These are phyloP conservation scores for Synanthedon vespiformis DNA, from an alignment of 2,888 invertebrate species.

Conservation along the genomic window DNA sequence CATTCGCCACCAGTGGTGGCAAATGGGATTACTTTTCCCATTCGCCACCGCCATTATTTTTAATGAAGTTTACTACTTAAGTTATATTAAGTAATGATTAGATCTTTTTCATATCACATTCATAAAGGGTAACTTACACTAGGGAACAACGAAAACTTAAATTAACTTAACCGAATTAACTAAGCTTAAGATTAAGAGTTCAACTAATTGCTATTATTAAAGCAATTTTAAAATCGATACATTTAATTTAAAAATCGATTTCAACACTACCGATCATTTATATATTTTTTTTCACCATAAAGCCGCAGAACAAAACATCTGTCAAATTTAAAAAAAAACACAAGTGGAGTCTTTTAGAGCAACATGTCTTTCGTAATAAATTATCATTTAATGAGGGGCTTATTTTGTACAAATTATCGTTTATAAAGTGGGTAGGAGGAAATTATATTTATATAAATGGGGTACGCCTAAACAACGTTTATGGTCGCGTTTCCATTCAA, in stretches of 20 bases:
- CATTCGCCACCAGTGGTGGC: too few species aligned
- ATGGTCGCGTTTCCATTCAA: conserved; percentile 28
- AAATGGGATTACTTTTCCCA: too few species aligned
- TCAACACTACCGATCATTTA: background rate
- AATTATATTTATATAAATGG: conserved; percentile 49
- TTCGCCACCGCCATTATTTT: too few species aligned
- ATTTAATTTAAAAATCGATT: background rate
- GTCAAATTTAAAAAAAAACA: conserved; percentile 22
- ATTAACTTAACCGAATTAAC: too few species aligned
- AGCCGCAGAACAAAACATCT: conserved; percentile 22
- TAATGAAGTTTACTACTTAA: too few species aligned
- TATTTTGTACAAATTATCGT: conserved; percentile 28
- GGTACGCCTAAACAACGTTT: conserved; percentile 25
- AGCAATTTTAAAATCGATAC: too few species aligned
- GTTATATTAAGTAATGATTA: too few species aligned
- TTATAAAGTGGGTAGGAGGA: conserved; percentile 31
- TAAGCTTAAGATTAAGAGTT: too few species aligned
- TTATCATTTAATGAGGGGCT: conserved; percentile 41
- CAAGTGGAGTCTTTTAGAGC: conserved; percentile 13
- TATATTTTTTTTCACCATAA: background rate
- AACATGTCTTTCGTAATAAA: conserved; percentile 30
- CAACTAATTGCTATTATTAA: too few species aligned
- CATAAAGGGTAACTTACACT: too few species aligned
- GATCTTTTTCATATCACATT: too few species aligned
- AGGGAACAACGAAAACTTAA: too few species aligned